phyloP scores from a whole-genome alignment of 1,140 invertebrate genomes.

The Anastrepha ludens region DNA sequence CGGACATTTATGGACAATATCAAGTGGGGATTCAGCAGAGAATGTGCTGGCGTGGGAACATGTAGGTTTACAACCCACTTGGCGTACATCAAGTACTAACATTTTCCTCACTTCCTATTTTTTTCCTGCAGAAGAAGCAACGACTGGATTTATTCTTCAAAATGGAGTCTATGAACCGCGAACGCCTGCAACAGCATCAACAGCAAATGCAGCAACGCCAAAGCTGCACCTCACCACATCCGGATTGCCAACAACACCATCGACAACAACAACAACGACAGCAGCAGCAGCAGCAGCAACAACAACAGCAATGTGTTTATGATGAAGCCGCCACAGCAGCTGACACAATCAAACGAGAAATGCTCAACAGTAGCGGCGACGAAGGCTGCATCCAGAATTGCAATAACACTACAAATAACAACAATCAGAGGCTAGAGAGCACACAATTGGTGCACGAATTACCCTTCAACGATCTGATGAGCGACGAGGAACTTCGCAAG shows the following conservation, averaged over 20 bases:
- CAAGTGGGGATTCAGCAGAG: conserved; percentile 77
- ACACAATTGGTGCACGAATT: conserved; percentile 57
- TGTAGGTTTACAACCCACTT: conserved; percentile 62
- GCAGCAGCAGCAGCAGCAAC: conserved; percentile 64
- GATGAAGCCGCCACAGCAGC: conserved; percentile 70
- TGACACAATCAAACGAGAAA: conserved; percentile 67
- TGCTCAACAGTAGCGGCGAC: conserved; percentile 60
- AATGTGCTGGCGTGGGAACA: conserved; percentile 73
- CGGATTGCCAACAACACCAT: conserved; percentile 51
- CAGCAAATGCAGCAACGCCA: conserved; percentile 59
- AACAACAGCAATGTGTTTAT: conserved; percentile 61
- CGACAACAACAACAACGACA: conserved; percentile 57
- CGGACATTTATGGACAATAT: conserved; percentile 90
- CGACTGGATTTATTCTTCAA: conserved; percentile 73
- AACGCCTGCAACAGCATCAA: conserved; percentile 69
- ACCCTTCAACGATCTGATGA: conserved; percentile 69
- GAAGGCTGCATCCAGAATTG: neutral
- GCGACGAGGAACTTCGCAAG: conserved; percentile 71
- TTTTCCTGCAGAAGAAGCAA: conserved; percentile 69
- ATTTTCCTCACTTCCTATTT: neutral
- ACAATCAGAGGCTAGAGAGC: conserved; percentile 54
- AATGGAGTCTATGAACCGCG: conserved; percentile 72
- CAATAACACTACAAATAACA: conserved; percentile 57
- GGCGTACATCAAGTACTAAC: neutral
- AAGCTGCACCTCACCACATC: conserved; percentile 54